These are phyloP conservation scores for Hyperoplus immaculatus DNA, from an alignment of 2,797 vertebrate species.

Conservation along the genomic window DNA sequence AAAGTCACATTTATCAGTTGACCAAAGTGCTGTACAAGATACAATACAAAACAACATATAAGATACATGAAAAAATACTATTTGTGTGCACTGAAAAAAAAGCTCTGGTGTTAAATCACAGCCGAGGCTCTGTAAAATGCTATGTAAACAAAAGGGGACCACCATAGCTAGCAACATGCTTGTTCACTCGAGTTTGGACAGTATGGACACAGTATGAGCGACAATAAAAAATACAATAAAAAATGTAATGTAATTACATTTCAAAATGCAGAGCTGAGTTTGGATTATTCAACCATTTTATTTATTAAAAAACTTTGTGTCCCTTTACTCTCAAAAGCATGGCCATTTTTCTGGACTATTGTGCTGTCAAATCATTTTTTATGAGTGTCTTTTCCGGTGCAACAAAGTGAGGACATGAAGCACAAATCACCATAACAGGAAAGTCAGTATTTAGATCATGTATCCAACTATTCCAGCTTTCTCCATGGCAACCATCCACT, in stretches of 20 bases:
- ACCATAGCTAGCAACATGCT: too few relatives aligned
- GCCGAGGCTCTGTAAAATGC: too few relatives aligned
- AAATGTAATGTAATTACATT: neutral
- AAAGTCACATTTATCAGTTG: too few relatives aligned
- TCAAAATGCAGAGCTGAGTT: neutral
- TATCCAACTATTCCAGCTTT: slow-evolving; percentile 65
- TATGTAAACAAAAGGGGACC: too few relatives aligned
- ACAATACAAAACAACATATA: too few relatives aligned
- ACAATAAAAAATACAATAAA: neutral
- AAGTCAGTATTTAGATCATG: slow-evolving; percentile 53
- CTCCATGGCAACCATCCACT: slow-evolving; percentile 79
- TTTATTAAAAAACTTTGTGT: neutral
- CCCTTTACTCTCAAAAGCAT: neutral
- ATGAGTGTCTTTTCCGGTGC: neutral
- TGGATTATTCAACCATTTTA: neutral
- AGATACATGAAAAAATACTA: too few relatives aligned
- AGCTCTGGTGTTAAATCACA: too few relatives aligned
- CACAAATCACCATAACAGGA: slow-evolving; percentile 36
- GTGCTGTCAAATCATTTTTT: neutral
- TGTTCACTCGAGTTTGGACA: too few relatives aligned
- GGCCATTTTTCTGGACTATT: neutral
- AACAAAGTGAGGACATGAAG: slow-evolving; percentile 11
- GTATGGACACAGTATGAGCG: neutral
- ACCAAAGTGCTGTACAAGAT: too few relatives aligned
- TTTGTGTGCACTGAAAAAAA: too few relatives aligned